Base-by-base conservation (phyloP, 2,797 vertebrate species). In the Cyclopterus lumpus region DNA sequence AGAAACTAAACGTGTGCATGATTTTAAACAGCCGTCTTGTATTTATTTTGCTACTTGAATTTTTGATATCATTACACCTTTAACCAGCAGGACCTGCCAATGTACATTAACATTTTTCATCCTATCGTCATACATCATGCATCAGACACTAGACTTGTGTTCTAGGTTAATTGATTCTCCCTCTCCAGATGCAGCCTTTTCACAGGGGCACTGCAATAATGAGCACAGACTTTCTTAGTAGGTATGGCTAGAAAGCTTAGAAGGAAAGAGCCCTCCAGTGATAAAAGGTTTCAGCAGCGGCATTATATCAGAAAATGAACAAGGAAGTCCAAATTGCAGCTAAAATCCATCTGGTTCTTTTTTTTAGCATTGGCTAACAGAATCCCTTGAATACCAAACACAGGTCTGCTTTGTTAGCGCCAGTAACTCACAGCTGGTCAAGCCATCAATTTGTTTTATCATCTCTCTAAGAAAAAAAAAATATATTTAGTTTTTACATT, bases 151-250 rank as follows among this genome's bases (percentile, higher is more conserved):
- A 6, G 5, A 14, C n/a, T 32, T 62, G 3, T 53, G 4, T 54
- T 51, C 34, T n/a, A 57, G 44, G 20, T 72, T 70, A 42, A 65
- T 53, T 20, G 26, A 60, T 49, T 78, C 8, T 57, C 18, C 16
- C 6, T 59, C 7, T 61, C 15, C 20, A 26, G 66, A 34, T 16
- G 51, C 30, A 67, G 3, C 15, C 30, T 53, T 38, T 30, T 20
- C 22, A 64, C 12, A 58, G 26, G 15, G 7, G 14, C 24, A 16
- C 53, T 26, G 12, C 46, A 63, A 36, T 48, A 58, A 60, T 28
- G 54, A 46, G 24, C 8, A 28, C 11, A 42, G 20, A 51, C 46
- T 28, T 16, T 48, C 9, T 30, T 10, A 38, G 26, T 14, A 36
- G 32, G 12, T 58, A 2, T 69, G 5, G 65, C 60, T 55, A 24